Evolutionary conservation across 2,113 vertebrate genomes (phyloP), one percentile per base, ranked within the genome.

Genomic region (Vulpes ferrilata): DNA sequence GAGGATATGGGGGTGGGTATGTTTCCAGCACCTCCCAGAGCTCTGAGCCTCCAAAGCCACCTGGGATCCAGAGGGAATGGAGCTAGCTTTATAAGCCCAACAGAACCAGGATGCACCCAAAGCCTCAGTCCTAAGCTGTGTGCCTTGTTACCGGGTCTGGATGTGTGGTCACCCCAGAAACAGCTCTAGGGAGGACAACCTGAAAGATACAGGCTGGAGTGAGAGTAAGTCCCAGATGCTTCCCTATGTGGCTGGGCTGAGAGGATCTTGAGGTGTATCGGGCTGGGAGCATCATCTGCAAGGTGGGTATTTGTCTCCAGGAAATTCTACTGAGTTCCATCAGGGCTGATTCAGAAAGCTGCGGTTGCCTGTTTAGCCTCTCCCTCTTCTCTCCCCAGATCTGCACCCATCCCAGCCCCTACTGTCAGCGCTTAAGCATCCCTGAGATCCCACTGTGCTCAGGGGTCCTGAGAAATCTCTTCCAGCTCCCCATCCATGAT

Each of bases 71-170:
- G 22, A 57, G 1, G 13, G 17, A 5, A 35, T 53, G 22, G 25
- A 38, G 43, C 65, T 11, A 43, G 73, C 55, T 27, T 53, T 51
- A 79, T 86, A 53, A 67, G 53, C n/a, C 19, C 67, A 9, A 30
- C 19, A 27, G 20, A 25, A 55, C 60, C 9, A 0, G 11, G 51
- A 20, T 10, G 12, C 0, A 0, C 2, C 65, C 30, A 11, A 0
- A 32, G 22, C 38, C 25, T 79, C 71, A 15, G 57, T 38, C 86
- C 25, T 3, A 7, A 38, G 79, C 67, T 11, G 11, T 23, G 12
- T 43, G 11, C 17, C 73, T 60, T 11, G 6, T 55, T 88, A 23
- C 11, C 53, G 19, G 86, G 16, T 51, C 79, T 65, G 69, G 30
- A 93, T 92, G 88, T 43, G 27, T 43, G 11, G 35, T 23, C 85